A percentile compares a stretch with the other conserved stretches of the same genome.
These are phyloP conservation scores for Limosa lapponica DNA, from an alignment of 2,797 vertebrate genomes.

Conservation along the genomic window DNA sequence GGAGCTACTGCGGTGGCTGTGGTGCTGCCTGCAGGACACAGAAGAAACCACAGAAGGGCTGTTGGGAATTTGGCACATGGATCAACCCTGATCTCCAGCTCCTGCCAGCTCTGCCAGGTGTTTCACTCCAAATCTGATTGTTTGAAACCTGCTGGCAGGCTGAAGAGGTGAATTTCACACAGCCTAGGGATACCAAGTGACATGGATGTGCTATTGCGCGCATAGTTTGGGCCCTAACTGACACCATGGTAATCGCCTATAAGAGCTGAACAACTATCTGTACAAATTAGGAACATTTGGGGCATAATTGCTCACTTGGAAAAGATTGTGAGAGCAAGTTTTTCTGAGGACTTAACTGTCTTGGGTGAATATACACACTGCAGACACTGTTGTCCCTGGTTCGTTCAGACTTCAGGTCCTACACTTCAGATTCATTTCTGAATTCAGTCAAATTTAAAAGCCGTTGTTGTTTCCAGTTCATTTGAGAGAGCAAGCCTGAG, in stretches of 20 bases:
- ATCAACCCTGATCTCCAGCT: neutral
- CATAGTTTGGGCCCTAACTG: neutral
- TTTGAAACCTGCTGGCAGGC: neutral
- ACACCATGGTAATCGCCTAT: neutral
- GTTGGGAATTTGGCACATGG: neutral
- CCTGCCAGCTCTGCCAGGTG: neutral
- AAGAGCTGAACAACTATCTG: neutral
- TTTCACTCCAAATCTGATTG: neutral
- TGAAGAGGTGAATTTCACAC: conserved; percentile 14
- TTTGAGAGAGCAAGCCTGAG: neutral
- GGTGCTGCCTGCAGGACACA: neutral
- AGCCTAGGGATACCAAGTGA: neutral
- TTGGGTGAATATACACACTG: accelerated
- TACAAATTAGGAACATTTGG: neutral
- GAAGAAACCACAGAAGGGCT: neutral
- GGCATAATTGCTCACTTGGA: neutral
- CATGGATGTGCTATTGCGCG: neutral
- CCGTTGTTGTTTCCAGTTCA: neutral
- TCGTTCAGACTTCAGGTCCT: neutral
- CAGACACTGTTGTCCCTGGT: neutral
- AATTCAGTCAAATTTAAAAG: neutral
- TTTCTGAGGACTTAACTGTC: neutral
- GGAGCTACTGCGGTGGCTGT: accelerated
- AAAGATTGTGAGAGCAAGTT: neutral
- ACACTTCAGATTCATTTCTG: neutral